These are phyloP conservation scores for Jaculus jaculus DNA, from an alignment of 2,113 vertebrate species.

Conservation along the genomic window DNA sequence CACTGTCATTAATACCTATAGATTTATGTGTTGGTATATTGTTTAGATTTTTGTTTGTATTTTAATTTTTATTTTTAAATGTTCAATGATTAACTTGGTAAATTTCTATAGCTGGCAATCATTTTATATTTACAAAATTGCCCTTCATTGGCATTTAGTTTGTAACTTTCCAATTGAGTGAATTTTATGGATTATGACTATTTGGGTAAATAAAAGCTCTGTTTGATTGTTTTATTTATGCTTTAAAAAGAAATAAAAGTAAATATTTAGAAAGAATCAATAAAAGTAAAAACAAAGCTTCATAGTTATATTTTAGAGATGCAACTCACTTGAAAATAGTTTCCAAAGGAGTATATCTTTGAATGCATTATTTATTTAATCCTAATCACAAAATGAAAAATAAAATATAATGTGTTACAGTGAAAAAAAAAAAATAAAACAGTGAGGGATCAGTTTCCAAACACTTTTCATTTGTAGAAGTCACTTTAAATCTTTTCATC, in stretches of 20 bases:
- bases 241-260: neutral
- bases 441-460: too few relatives aligned
- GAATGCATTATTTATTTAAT: neutral
- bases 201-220: neutral
- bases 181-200: neutral
- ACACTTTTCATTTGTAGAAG: neutral
- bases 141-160: neutral
- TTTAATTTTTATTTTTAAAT: neutral
- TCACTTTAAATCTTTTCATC: neutral
- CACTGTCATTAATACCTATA: neutral
- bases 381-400: neutral
- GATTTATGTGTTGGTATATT: neutral
- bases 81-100: neutral
- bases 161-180: neutral
- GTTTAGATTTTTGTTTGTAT: neutral
- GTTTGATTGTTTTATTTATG: neutral
- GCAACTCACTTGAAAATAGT: neutral
- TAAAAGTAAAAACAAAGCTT: neutral
- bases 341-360: neutral
- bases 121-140: neutral
- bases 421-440: neutral
- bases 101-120: neutral
- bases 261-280: too few relatives aligned
- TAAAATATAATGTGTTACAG: neutral
- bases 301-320: neutral